Evolutionary conservation across 2,888 invertebrate species (phyloP).

Genomic region (Melipona bicolor): DNA sequence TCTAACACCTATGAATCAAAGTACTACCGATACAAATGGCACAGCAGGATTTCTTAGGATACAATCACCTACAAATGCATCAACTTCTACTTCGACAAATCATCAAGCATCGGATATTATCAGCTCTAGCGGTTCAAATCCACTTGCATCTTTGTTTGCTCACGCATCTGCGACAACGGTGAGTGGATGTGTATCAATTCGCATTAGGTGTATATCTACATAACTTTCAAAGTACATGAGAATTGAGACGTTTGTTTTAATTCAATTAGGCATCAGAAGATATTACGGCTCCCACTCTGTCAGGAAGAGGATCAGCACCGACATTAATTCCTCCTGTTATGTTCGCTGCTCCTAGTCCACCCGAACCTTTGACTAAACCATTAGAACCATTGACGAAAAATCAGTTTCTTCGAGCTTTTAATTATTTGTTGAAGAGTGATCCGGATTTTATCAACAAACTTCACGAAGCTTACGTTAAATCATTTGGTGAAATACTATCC

Average conservation of each 20-base stretch:
- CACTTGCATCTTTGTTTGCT: constrained; percentile 77
- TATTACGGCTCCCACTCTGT: constrained; percentile 66
- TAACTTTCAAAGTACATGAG: neutral
- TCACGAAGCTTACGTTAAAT: constrained; percentile 96
- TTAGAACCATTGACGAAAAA: constrained; percentile 93
- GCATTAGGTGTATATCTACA: neutral
- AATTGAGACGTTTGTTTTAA: constrained; percentile 23
- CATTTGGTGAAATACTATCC: constrained; percentile 88
- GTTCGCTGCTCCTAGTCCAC: constrained; percentile 86
- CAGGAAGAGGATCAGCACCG: constrained; percentile 84
- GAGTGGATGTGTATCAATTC: constrained; percentile 33
- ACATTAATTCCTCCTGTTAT: constrained; percentile 94
- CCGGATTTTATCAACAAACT: constrained; percentile 94
- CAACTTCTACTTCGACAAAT: constrained; percentile 67
- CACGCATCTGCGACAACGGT: constrained; percentile 64
- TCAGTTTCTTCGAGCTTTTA: constrained; percentile 95
- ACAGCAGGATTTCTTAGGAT: constrained; percentile 81
- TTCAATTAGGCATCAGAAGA: constrained; percentile 74
- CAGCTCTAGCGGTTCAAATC: constrained; percentile 70
- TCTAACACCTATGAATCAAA: constrained; percentile 64
- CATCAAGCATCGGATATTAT: constrained; percentile 69
- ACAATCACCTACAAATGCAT: constrained; percentile 78
- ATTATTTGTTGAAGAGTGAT: constrained; percentile 94
- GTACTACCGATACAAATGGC: constrained; percentile 72
- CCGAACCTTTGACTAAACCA: constrained; percentile 77